These are phyloP conservation scores for Lordiphosa fenestrarum DNA, from an alignment of 2,888 invertebrate genomes.

Conservation along the genomic window DNA sequence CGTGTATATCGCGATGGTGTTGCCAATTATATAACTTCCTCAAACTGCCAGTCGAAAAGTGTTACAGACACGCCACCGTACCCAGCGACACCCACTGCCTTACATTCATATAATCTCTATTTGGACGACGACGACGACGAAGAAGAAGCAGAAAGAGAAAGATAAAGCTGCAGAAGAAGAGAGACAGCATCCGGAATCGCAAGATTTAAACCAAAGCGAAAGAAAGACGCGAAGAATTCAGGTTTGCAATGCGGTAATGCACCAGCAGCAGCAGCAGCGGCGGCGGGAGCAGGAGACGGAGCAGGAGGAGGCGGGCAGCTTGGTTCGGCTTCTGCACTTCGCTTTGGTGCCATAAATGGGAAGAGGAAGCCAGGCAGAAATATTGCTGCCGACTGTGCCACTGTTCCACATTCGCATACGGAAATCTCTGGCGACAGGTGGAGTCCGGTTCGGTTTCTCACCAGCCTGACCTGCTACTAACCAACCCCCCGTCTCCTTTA, in stretches of 20 bases:
- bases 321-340: conserved; percentile 30
- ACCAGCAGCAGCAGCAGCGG: conserved; percentile 19
- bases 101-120: conserved; percentile 70
- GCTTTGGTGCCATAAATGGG: conserved; percentile 38
- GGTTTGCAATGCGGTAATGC: conserved; percentile 72
- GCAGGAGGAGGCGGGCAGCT: conserved; percentile 2
- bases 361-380: conserved; percentile 7
- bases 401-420: conserved; percentile 74
- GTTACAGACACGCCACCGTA: conserved; percentile 68
- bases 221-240: conserved; percentile 60
- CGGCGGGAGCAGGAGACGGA: background rate
- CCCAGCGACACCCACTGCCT: conserved; percentile 56
- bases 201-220: conserved; percentile 48
- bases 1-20: conserved; percentile 35
- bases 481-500: conserved; percentile 1
- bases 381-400: conserved; percentile 49
- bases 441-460: conserved; percentile 38
- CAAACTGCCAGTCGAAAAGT: conserved; percentile 52
- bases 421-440: conserved; percentile 55
- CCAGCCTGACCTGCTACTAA: conserved; percentile 27
- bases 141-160: conserved; percentile 8
- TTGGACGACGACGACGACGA: no score
- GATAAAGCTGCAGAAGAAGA: conserved; percentile 9
- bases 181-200: conserved; percentile 66
- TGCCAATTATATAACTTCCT: conserved; percentile 70